Evolutionary conservation across 1,140 invertebrate species (phyloP).

Genomic region (Alviniconcha marisindica): DNA sequence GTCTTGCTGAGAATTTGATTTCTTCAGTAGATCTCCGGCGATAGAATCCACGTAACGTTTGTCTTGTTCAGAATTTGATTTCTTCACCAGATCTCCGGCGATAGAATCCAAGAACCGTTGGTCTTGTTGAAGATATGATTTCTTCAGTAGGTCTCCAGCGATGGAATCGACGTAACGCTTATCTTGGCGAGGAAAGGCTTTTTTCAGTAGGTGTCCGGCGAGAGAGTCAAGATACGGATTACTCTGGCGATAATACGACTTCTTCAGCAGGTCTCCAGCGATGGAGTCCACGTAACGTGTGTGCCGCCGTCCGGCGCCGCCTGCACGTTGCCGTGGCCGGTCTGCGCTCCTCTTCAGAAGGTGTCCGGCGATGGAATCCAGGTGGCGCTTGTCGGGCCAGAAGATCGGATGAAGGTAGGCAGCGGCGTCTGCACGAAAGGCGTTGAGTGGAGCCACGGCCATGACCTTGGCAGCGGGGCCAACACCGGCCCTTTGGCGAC

Average conservation of each 20-base stretch:
- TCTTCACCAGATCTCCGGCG: conserved; percentile 39
- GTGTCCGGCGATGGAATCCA: conserved; percentile 15
- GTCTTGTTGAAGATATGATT: not conserved
- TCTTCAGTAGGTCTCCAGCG: not conserved
- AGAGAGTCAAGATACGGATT: conserved; percentile 36
- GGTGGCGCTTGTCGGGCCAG: not conserved
- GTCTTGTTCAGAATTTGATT: not conserved
- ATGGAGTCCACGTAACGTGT: conserved; percentile 21
- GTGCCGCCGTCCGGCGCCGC: not conserved
- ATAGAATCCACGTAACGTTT: conserved; percentile 41
- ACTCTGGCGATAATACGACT: not conserved
- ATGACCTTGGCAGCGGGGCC: too few relatives aligned
- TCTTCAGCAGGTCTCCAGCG: not conserved
- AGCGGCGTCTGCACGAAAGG: too few relatives aligned
- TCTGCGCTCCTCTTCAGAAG: not conserved
- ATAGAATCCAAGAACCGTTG: conserved; percentile 40
- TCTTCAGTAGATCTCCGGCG: conserved; percentile 36
- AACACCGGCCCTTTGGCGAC: too few relatives aligned
- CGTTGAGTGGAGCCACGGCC: too few relatives aligned
- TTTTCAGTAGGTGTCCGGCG: conserved; percentile 34
- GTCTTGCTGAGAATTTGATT: not conserved
- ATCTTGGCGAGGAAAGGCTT: not conserved
- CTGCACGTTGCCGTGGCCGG: not conserved
- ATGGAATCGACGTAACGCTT: conserved; percentile 30
- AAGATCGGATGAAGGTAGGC: too few relatives aligned